These are phyloP conservation scores for Thaumetopoea pityocampa DNA, from an alignment of 1,140 invertebrate species.

Conservation along the genomic window DNA sequence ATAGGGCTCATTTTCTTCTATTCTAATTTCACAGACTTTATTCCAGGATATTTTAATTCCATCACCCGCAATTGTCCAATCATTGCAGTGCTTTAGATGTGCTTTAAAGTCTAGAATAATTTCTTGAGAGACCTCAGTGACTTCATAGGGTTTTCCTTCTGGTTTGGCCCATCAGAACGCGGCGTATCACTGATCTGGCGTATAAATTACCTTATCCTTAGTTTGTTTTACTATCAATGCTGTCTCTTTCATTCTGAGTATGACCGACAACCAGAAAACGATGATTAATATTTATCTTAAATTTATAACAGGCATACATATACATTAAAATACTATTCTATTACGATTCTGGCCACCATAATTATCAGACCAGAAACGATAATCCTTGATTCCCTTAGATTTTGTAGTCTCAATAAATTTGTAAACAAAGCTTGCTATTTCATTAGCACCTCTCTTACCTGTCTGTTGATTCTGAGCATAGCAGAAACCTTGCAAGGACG, in stretches of 20 bases:
- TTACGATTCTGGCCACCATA: slow-evolving; percentile 12
- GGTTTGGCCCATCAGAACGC: slow-evolving; percentile 11
- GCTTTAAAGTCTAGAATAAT: slow-evolving; percentile 4
- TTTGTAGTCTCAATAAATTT: slow-evolving; percentile 25
- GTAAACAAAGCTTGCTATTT: slow-evolving; percentile 33
- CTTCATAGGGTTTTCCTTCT: slow-evolving; percentile 4
- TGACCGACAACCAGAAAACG: background rate
- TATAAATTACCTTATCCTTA: slow-evolving; percentile 4
- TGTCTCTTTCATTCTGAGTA: background rate
- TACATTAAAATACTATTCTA: slow-evolving; percentile 3
- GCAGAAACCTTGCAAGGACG: slow-evolving; percentile 21
- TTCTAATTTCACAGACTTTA: slow-evolving; percentile 9
- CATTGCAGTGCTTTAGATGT: background rate
- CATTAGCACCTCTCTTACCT: slow-evolving; percentile 33
- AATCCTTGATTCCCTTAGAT: slow-evolving; percentile 9
- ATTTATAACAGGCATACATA: background rate
- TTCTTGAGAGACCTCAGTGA: slow-evolving; percentile 5
- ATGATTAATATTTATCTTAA: background rate
- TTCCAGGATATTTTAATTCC: slow-evolving; percentile 9
- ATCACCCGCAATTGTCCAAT: slow-evolving; percentile 11
- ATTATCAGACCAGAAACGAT: slow-evolving; percentile 13
- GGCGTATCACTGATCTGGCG: slow-evolving; percentile 7
- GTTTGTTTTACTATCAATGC: no score
- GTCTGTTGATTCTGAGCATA: slow-evolving; percentile 32
- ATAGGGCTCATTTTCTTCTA: background rate